These are phyloP conservation scores for Tupaia tana DNA, from an alignment of 2,113 vertebrate genomes.

Conservation along the genomic window DNA sequence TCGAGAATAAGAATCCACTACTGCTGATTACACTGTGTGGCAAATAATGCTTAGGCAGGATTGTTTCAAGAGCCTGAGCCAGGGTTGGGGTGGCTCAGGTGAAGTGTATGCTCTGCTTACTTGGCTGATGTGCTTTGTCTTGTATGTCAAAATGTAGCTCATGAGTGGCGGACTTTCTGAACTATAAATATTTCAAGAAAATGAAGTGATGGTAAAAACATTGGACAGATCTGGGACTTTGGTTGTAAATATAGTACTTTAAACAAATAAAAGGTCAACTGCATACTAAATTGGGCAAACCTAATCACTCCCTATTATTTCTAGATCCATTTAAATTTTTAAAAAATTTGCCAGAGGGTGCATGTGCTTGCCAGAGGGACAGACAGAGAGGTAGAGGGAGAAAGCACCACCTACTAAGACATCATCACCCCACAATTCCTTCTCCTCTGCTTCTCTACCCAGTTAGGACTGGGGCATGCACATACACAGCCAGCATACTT, in stretches of 20 bases:
- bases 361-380: no score
- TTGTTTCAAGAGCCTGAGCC: not conserved
- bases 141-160: not conserved
- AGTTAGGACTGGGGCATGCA: no score
- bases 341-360: no score
- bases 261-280: conserved; percentile 7
- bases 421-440: no score
- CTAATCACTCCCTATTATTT: conserved; percentile 21
- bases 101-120: not conserved
- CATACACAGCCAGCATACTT: no score
- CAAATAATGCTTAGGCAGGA: not conserved
- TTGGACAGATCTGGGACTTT: not conserved
- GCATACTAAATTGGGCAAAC: not conserved
- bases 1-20: not conserved
- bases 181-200: conserved; percentile 35
- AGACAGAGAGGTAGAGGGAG: no score
- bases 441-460: no score
- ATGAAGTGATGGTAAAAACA: conserved; percentile 11
- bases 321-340: not conserved
- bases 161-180: not conserved
- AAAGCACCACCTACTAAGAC: no score
- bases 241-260: not conserved
- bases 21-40: not conserved
- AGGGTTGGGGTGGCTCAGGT: not conserved
- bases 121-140: not conserved